phyloP scores from a whole-genome alignment of 2,113 vertebrate genomes.

The Gopherus evgoodei region DNA sequence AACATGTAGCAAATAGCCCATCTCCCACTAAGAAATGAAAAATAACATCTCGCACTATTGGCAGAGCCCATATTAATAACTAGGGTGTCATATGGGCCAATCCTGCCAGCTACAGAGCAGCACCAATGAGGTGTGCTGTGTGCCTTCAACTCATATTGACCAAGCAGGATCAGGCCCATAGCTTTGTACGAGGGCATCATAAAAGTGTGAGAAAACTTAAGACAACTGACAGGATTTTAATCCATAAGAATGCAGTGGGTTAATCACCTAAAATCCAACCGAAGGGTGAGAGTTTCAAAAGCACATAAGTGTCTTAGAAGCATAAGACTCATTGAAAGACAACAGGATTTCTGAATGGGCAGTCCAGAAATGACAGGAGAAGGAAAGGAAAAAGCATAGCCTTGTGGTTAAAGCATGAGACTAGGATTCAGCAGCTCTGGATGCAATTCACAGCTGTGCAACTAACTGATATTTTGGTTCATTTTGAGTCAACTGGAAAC shows the following conservation, averaged over 20 bases:
- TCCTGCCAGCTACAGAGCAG: not conserved
- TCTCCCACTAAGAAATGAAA: not conserved
- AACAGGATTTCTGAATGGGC: not conserved
- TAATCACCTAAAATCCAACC: not conserved
- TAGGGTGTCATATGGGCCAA: not conserved
- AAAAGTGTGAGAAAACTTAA: not conserved
- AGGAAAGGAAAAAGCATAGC: accelerated
- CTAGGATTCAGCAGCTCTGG: not conserved
- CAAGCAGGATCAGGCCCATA: not conserved
- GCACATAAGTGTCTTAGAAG: not conserved
- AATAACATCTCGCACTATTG: not conserved
- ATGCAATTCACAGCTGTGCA: not conserved
- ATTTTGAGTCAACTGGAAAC: not conserved
- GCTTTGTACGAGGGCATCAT: not conserved
- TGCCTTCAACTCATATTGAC: not conserved
- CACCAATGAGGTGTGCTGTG: not conserved
- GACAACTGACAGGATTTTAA: not conserved
- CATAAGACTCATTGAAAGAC: not conserved
- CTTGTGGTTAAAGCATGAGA: accelerated
- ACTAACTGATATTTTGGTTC: not conserved
- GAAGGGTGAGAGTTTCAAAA: not conserved
- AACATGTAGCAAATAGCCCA: not conserved
- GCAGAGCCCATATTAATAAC: not conserved
- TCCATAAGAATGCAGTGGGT: not conserved
- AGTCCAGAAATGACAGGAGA: not conserved